Evolutionary conservation across 2,888 invertebrate genomes (phyloP), one percentile per base, ranked within the genome.

Genomic region (Dynastes hyllus): DNA sequence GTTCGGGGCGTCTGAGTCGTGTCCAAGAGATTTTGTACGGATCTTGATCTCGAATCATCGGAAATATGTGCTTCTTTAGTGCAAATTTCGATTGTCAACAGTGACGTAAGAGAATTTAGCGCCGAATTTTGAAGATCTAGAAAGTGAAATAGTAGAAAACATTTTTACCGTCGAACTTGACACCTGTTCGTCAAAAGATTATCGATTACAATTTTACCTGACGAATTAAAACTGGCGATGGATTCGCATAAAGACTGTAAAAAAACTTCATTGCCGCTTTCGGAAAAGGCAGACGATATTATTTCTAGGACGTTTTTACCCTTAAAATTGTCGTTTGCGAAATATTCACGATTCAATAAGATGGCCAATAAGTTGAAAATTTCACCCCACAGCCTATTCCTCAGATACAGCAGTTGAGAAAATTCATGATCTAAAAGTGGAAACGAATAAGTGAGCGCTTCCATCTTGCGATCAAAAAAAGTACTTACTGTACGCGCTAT

Each of bases 341-440:
- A 16, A 32, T 13, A 67, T 5, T 16, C 50, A 5, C 71, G 77
- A 71, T 85, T 84, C 16, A 90, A 85, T 16, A 91, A 82, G 1
- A 87, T 85, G 9, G 88, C 86, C 63, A 91, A 82, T 53, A 91
- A 87, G 81, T 89, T 88, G 81, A 90, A 91, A 51, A 91, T 87
- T 83, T 90, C 90, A 9, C 87, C 88, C 89, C 90, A 90, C 1
- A 91, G 81, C 83, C 86, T 87, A 80, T 91, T 91, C n/a, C 90
- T 88, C n/a, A 91, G 82, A 80, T 88, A 89, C 5, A 89, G 69
- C 63, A 91, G 81, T 77, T 89, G 88, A 0, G 88, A 84, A 50
- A 87, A 85, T 70, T 87, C 78, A 1, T 85, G 86, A 84, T 88
- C 90, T 91, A 81, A 70, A 75, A 78, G 63, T 61, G 11, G 29